These are phyloP conservation scores for Apis dorsata DNA, from an alignment of 1,140 invertebrate species.

Conservation along the genomic window DNA sequence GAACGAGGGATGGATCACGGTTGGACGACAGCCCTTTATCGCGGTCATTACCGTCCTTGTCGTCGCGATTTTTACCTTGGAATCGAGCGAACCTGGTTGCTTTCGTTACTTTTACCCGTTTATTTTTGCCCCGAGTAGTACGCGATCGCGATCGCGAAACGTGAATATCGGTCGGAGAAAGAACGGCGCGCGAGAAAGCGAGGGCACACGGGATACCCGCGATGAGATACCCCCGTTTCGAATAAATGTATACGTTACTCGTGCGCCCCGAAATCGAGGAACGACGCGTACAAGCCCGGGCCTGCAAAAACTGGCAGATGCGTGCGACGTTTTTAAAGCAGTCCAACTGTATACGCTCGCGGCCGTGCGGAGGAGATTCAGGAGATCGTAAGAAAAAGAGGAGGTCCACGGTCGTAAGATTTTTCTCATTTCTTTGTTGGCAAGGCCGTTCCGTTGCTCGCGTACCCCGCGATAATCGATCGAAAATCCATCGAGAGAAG, in stretches of 20 bases:
- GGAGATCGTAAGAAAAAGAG: not conserved
- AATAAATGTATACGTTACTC: constrained; percentile 23
- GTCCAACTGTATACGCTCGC: constrained; percentile 1
- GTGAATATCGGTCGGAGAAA: not conserved
- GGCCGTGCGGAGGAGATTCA: not conserved
- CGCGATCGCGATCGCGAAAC: not conserved
- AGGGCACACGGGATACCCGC: not conserved
- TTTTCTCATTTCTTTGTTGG: constrained; percentile 10
- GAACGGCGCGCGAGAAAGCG: constrained; percentile 25
- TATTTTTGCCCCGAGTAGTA: not conserved
- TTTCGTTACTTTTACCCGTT: not conserved
- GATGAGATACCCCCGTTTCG: not conserved
- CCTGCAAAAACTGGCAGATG: constrained; percentile 61
- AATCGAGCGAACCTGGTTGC: constrained; percentile 5
- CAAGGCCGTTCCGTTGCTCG: constrained; percentile 6
- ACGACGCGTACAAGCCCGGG: constrained; percentile 26
- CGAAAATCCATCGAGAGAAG: not conserved
- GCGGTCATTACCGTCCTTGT: constrained; percentile 43
- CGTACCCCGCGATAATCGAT: not conserved
- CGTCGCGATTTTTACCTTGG: not conserved
- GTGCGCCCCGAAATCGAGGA: constrained; percentile 40
- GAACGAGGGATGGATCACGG: constrained; percentile 18
- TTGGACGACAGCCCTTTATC: constrained; percentile 39
- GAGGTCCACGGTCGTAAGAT: constrained; percentile 4
- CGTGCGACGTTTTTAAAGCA: constrained; percentile 62